A percentile compares a stretch with the other conserved stretches of the same genome.
These are phyloP conservation scores for Apodemia hepburni DNA, from an alignment of 2,888 invertebrate genomes.

Conservation along the genomic window DNA sequence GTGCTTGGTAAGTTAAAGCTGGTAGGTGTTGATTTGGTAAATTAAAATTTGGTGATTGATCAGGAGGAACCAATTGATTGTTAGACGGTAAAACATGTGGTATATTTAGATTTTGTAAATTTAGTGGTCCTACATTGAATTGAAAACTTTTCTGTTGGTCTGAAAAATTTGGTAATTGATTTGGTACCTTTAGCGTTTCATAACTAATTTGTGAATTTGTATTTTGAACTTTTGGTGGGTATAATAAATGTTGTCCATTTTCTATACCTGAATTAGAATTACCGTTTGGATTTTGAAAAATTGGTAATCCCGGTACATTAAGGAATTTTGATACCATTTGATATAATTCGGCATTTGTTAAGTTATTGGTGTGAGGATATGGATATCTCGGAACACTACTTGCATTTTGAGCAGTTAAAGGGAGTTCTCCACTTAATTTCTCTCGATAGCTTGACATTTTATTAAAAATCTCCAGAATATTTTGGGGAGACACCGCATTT, in stretches of 20 bases:
- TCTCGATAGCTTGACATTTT: background rate
- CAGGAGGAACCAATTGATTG: background rate
- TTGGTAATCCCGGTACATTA: background rate
- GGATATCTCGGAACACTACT: background rate
- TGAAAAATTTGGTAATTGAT: background rate
- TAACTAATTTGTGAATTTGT: background rate
- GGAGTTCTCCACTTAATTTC: background rate
- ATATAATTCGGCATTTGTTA: slow-evolving; percentile 7
- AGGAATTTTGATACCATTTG: background rate
- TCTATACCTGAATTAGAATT: background rate
- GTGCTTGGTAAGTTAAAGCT: background rate
- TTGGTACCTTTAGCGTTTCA: background rate
- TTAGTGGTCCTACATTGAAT: background rate
- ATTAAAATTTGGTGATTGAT: background rate
- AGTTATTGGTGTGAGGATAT: background rate
- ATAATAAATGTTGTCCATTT: background rate
- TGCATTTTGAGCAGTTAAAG: background rate
- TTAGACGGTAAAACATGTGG: background rate
- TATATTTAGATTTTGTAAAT: background rate
- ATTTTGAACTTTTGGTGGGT: background rate
- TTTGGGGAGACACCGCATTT: background rate
- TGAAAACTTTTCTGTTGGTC: background rate
- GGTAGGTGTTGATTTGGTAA: background rate
- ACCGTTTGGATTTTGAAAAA: background rate
- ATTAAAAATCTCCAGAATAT: background rate